Evolutionary conservation across 2,113 vertebrate genomes (phyloP).

Genomic region (Ramphastos sulfuratus): DNA sequence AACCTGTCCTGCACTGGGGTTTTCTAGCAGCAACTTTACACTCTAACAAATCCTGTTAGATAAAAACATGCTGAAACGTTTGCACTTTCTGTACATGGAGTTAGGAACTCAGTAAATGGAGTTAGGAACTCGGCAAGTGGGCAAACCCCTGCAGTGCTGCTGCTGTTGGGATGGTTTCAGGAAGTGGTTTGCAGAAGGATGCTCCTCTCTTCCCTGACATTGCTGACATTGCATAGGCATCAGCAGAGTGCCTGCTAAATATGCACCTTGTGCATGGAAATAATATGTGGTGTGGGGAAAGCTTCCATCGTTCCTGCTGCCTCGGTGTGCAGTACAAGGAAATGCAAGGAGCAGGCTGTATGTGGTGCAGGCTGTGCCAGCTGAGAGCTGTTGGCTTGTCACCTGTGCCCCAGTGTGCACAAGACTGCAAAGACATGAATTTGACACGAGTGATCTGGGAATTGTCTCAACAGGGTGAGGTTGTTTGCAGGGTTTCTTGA

Average conservation of each 20-base stretch:
- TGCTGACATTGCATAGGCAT: background rate
- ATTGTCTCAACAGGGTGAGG: background rate
- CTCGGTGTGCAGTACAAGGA: background rate
- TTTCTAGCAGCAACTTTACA: background rate
- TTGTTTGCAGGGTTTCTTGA: background rate
- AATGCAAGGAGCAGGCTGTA: background rate
- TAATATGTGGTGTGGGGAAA: background rate
- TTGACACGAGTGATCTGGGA: background rate
- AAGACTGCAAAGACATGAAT: background rate
- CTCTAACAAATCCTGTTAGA: background rate
- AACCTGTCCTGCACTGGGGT: background rate
- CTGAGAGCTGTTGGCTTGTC: background rate
- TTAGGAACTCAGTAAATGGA: background rate
- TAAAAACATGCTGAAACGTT: background rate
- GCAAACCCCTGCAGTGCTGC: background rate
- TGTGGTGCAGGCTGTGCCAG: background rate
- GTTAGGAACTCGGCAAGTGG: background rate
- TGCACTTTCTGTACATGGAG: background rate
- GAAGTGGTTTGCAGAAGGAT: background rate
- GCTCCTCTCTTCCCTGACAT: background rate
- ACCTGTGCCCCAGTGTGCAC: background rate
- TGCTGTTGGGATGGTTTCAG: background rate
- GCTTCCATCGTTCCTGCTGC: background rate
- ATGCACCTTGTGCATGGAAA: background rate
- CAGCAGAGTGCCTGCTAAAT: background rate